Conservation (phyloP, 1,140 invertebrate species). For the Euwallacea similis region DNA sequence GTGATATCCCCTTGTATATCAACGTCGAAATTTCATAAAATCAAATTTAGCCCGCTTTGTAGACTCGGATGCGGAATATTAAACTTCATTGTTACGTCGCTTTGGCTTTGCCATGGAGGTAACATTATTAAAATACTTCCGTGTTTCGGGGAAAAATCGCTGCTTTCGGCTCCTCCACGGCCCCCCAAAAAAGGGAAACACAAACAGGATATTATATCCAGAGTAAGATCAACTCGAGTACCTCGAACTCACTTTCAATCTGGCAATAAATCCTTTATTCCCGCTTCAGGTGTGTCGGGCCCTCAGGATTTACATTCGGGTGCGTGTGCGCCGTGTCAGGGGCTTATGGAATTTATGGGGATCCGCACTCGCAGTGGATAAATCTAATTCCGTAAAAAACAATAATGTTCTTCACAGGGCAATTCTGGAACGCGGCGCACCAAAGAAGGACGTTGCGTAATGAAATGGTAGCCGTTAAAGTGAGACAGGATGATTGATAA, state of each 20-base stretch:
- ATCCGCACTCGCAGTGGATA: background rate
- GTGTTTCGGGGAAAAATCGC: background rate
- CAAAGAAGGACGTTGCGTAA: background rate
- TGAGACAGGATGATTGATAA: conserved; percentile 29
- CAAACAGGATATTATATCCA: conserved; percentile 15
- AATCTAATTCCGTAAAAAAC: background rate
- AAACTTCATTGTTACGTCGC: conserved; percentile 11
- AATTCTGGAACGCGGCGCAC: background rate
- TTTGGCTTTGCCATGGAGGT: background rate
- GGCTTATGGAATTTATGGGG: conserved; percentile 19
- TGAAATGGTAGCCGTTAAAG: conserved; percentile 15
- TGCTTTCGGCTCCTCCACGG: background rate
- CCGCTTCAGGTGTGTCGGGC: conserved; percentile 16
- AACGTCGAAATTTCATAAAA: conserved; percentile 14
- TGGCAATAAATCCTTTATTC: conserved; percentile 25
- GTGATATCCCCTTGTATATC: conserved; percentile 5
- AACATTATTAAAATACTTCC: conserved; percentile 6
- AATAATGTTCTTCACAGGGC: background rate
- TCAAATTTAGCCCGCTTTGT: conserved; percentile 2
- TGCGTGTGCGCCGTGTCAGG: conserved; percentile 15
- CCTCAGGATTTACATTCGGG: conserved; percentile 19
- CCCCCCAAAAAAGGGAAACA: background rate
- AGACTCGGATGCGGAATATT: conserved; percentile 9
- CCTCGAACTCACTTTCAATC: conserved; percentile 18
- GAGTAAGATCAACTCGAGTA: conserved; percentile 11